Evolutionary conservation across 2,113 vertebrate genomes (phyloP).

Genomic region (Hippocampus comes): DNA sequence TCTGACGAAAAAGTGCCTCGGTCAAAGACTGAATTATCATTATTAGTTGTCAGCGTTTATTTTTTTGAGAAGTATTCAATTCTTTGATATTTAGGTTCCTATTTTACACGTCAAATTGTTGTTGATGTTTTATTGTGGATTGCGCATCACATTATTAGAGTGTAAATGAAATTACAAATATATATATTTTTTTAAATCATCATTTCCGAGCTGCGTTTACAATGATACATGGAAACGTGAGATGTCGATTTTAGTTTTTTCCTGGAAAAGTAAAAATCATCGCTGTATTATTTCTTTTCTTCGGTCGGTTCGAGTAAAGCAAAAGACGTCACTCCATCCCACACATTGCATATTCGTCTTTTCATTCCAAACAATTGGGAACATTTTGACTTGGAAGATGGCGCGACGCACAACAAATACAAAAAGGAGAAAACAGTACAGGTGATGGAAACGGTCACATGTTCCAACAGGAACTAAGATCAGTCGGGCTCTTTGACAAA

Average conservation of each 20-base stretch:
- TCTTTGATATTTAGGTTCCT: no score
- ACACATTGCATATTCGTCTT: background rate
- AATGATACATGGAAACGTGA: background rate
- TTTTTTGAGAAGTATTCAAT: background rate
- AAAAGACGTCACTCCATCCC: background rate
- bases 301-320: background rate
- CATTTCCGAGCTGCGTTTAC: background rate
- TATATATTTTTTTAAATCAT: no score
- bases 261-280: background rate
- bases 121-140: background rate
- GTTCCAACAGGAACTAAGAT: conserved; percentile 24
- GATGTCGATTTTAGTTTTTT: background rate
- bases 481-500: conserved; percentile 14
- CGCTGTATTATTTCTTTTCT: background rate
- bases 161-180: background rate
- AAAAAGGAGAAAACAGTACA: conserved; percentile 13
- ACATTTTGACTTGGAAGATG: conserved; percentile 42
- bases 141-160: background rate
- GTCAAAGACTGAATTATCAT: background rate
- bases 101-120: background rate
- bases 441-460: conserved; percentile 28
- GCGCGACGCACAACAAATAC: conserved; percentile 50
- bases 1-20: background rate
- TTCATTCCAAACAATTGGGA: conserved; percentile 20
- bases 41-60: background rate